Evolutionary conservation across 2,888 invertebrate species (phyloP), one percentile per base, ranked within the genome.

Genomic region (Epinotia nisella): DNA sequence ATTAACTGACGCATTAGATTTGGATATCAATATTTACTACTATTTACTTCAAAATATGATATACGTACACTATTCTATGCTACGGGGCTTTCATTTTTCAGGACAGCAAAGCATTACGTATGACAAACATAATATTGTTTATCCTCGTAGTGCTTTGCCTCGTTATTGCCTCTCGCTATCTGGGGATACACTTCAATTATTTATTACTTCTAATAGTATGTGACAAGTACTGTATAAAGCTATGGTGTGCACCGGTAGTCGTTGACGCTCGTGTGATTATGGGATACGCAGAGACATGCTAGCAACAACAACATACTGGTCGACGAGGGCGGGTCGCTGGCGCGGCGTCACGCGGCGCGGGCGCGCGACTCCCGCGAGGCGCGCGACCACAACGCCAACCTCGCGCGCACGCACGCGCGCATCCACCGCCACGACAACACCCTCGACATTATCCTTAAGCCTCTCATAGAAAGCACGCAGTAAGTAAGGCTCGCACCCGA

Each of bases 401-500:
- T 90, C 79, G 85, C 92, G 85, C 91, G 92, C 78, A 88, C 93
- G 80, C 92, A 90, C 86, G 81, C 87, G 82, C 88, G 91, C 75
- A 85, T 86, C 76, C 86, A 86, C 75, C 87, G 92, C 76, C 91
- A 91, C 84, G 94, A 94, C 92, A 94, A 93, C 93, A 94, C 94
- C 75, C 94, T 94, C 91, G 93, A 94, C 91, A 92, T 94, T 90
- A 94, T 94, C 80, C 88, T 94, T 84, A 94, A 94, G 87, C 94
- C 94, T 85, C 93, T 94, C 85, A 93, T 94, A 89, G 94, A 94
- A 90, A 94, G 94, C 92, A 94, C 94, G 88, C 94, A 94, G 94
- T 94, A 93, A 94, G 94, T 94, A 93, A 89, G 87, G 81, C 85
- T 80, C 84, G 82, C 82, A 81, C 82, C 81, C 79, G 80, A 80